A percentile compares a stretch with the other conserved stretches of the same genome.
These are phyloP conservation scores for Lepidurus packardi DNA, from an alignment of 1,140 invertebrate species.

Conservation along the genomic window DNA sequence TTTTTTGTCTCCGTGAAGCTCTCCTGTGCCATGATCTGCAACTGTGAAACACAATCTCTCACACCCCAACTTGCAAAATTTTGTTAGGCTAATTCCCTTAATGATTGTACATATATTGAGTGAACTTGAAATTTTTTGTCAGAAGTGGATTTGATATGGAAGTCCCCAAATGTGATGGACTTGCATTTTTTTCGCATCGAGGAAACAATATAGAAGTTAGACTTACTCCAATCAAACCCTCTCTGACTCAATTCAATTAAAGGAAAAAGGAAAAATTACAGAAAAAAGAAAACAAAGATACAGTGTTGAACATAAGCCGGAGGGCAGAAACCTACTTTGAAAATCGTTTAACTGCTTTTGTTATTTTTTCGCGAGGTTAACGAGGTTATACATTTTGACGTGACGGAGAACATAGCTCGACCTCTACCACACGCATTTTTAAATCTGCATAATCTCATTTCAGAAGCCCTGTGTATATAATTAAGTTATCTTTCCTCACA, in stretches of 20 bases:
- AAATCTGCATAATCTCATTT: no score
- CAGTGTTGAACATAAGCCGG: no score
- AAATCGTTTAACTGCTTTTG: no score
- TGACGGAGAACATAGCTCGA: no score
- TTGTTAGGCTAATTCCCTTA: neutral
- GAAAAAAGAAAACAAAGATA: no score
- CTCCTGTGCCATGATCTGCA: constrained; percentile 7
- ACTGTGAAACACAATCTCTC: constrained; percentile 15
- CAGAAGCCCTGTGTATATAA: no score
- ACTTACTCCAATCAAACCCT: neutral
- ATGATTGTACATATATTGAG: neutral
- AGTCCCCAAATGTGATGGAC: neutral
- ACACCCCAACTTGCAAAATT: neutral
- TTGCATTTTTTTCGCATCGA: neutral
- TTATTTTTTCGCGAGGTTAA: no score
- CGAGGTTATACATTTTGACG: no score
- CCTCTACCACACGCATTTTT: no score
- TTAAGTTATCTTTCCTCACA: no score
- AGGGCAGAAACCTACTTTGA: no score
- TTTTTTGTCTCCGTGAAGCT: constrained; percentile 8
- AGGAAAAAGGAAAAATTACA: no score
- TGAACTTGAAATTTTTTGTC: neutral
- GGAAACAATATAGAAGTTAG: constrained; percentile 16
- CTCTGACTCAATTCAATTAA: neutral
- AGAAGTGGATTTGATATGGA: constrained; percentile 5